Percentiles rank a stretch among this genome's conserved stretches.
These are phyloP conservation scores for Psophia crepitans DNA, from an alignment of 2,113 vertebrate genomes.

Conservation along the genomic window DNA sequence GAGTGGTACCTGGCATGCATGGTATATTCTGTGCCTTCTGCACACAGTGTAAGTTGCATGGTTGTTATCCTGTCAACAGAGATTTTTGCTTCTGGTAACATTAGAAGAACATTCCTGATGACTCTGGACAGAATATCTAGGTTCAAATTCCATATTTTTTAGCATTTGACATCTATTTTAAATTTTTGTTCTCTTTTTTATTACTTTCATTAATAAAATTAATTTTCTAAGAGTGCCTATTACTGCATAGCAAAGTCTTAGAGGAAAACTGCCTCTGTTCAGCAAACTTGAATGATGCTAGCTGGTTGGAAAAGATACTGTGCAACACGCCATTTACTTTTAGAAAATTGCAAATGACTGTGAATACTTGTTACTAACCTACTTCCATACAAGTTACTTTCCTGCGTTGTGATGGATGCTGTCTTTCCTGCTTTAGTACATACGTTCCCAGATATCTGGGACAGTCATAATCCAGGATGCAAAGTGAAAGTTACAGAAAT, in stretches of 20 bases:
- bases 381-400: background rate
- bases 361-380: background rate
- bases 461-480: background rate
- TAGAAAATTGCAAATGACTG: background rate
- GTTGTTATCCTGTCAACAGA: background rate
- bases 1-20: background rate
- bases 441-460: background rate
- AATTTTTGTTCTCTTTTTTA: background rate
- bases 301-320: background rate
- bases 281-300: background rate
- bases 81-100: background rate
- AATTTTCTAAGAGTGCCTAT: background rate
- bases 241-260: background rate
- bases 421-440: background rate
- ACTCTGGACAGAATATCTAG: background rate
- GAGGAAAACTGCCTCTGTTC: background rate
- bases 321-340: background rate
- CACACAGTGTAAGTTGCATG: accelerated
- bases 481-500: background rate
- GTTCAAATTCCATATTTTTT: background rate
- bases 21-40: background rate
- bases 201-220: background rate
- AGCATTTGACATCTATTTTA: background rate
- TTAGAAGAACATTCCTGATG: background rate
- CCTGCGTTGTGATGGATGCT: background rate